These are phyloP conservation scores for Drosophila paranaensis DNA, from an alignment of 2,888 invertebrate species.

Conservation along the genomic window DNA sequence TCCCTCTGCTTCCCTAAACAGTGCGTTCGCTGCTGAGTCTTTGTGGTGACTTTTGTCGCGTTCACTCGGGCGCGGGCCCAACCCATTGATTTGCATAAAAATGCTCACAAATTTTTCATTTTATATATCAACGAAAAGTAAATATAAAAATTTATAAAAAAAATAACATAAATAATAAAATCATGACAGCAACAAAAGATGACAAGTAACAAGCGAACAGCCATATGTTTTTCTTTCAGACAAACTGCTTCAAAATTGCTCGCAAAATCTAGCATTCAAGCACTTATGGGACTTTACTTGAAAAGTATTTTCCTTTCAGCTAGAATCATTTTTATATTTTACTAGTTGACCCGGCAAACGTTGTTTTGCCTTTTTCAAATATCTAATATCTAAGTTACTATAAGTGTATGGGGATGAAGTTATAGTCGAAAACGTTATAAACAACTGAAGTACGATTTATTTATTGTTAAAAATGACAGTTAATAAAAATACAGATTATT, in stretches of 20 bases:
- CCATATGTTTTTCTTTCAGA: conserved; percentile 60
- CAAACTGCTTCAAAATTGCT: conserved; percentile 12
- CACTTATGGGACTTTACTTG: not conserved
- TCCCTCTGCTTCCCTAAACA: not conserved
- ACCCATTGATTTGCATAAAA: conserved; percentile 74
- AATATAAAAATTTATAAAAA: conserved; percentile 23
- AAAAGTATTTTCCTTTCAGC: not conserved
- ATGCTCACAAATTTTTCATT: conserved; percentile 68
- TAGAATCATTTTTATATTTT: not conserved
- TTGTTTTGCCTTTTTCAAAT: too few relatives aligned
- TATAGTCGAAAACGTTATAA: too few relatives aligned
- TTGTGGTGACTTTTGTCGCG: conserved; percentile 36
- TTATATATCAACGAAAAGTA: conserved; percentile 43
- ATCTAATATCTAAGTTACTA: too few relatives aligned
- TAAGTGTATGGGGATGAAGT: too few relatives aligned
- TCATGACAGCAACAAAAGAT: conserved; percentile 36
- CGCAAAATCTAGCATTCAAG: not conserved
- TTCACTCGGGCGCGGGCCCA: conserved; percentile 27
- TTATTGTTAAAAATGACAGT: too few relatives aligned
- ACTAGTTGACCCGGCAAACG: too few relatives aligned
- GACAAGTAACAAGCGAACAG: conserved; percentile 58
- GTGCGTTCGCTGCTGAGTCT: conserved; percentile 9
- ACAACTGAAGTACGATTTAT: too few relatives aligned
- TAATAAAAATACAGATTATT: too few relatives aligned
- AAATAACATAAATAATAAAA: conserved; percentile 28